A percentile compares a stretch with the other conserved stretches of the same genome.
Conservation (phyloP, 2,797 vertebrate genomes). For the Acanthopagrus latus region DNA sequence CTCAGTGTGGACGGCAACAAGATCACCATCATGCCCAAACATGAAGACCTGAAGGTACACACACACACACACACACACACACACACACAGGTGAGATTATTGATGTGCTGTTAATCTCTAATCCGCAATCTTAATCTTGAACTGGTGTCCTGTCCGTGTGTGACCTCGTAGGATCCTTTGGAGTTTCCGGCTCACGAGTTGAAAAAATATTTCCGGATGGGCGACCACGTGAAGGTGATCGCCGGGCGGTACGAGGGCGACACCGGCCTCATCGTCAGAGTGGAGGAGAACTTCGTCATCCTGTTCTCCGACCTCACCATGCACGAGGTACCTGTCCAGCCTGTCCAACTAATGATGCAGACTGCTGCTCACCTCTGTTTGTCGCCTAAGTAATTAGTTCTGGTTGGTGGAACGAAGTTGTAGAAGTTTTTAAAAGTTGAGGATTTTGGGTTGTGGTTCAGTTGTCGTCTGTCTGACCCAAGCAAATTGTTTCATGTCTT, state of each 20-base stretch:
- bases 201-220: slow-evolving; percentile 95
- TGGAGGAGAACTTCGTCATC: slow-evolving; percentile 98
- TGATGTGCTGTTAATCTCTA: too few relatives aligned
- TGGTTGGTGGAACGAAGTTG: too few relatives aligned
- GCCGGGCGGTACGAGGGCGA: slow-evolving; percentile 95
- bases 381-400: too few relatives aligned
- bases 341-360: too few relatives aligned
- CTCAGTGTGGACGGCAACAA: slow-evolving; percentile 97
- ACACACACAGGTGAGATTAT: too few relatives aligned
- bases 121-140: too few relatives aligned
- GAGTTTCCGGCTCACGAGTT: slow-evolving; percentile 97
- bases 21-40: slow-evolving; percentile 98
- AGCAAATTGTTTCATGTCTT: too few relatives aligned
- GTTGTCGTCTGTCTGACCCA: too few relatives aligned
- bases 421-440: too few relatives aligned
- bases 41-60: slow-evolving; percentile 95
- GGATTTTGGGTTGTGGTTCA: too few relatives aligned
- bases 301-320: slow-evolving; percentile 98
- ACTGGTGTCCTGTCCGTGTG: not conserved
- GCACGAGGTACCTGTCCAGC: slow-evolving; percentile 88
- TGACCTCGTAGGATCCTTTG: slow-evolving; percentile 88
- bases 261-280: slow-evolving; percentile 94
- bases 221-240: slow-evolving; percentile 97
- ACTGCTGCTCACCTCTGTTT: too few relatives aligned
- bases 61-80: slow-evolving; percentile 11